A percentile compares a stretch with the other conserved stretches of the same genome.
These are phyloP conservation scores for Thymallus thymallus DNA, from an alignment of 2,113 vertebrate genomes.

Conservation along the genomic window DNA sequence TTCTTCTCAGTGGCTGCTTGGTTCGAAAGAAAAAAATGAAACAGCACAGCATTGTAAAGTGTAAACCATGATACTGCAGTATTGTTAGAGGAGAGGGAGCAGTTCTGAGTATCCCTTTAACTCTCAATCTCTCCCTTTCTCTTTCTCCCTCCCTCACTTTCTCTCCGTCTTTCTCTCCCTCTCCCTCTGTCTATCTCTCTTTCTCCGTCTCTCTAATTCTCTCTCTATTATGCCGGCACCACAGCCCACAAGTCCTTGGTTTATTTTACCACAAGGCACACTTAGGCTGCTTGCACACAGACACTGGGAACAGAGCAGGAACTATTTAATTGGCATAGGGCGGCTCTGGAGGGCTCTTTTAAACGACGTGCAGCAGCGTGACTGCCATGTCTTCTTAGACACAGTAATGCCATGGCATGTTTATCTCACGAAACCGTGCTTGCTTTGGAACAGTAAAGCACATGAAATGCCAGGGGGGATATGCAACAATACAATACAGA, in stretches of 20 bases:
- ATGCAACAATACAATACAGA: not conserved
- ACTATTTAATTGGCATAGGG: not conserved
- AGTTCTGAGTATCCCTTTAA: not conserved
- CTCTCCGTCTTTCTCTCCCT: not conserved
- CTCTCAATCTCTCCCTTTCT: not conserved
- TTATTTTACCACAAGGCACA: conserved; percentile 5
- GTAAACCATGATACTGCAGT: no score
- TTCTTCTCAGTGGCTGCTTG: not conserved
- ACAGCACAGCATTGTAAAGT: not conserved
- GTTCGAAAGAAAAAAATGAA: not conserved
- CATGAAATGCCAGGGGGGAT: not conserved
- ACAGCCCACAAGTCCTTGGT: not conserved
- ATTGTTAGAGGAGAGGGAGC: no score
- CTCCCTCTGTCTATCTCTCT: not conserved
- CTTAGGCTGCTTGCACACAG: not conserved
- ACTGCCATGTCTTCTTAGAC: not conserved
- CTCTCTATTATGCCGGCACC: not conserved
- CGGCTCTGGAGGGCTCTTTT: not conserved
- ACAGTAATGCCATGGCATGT: not conserved
- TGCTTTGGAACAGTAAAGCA: not conserved
- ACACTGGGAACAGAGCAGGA: not conserved
- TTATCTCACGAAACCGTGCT: not conserved
- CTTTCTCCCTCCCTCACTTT: not conserved
- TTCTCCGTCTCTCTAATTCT: not conserved
- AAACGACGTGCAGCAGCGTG: not conserved